These are phyloP conservation scores for Hemiprocne comata DNA, from an alignment of 2,113 vertebrate genomes.

Conservation along the genomic window DNA sequence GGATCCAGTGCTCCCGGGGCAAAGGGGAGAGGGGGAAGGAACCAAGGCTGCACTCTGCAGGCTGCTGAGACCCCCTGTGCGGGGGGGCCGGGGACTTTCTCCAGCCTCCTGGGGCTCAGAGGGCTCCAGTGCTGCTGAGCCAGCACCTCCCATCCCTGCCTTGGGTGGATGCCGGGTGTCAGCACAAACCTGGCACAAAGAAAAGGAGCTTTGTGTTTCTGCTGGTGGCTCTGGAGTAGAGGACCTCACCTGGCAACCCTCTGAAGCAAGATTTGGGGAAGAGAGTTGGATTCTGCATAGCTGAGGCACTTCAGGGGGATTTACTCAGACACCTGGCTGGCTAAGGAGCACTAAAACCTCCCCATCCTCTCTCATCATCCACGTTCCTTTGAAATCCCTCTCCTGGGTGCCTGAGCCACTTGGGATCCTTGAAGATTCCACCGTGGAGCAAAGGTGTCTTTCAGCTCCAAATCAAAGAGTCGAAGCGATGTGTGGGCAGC, in stretches of 20 bases:
- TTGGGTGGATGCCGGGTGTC: neutral
- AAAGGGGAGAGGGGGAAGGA: neutral
- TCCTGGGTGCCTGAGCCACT: neutral
- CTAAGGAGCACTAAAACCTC: neutral
- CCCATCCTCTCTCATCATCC: neutral
- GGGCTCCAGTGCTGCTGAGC: neutral
- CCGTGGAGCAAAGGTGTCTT: neutral
- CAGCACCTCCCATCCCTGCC: accelerated
- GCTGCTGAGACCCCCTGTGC: neutral
- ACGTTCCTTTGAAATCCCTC: neutral
- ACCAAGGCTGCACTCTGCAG: neutral
- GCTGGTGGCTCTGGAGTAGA: accelerated
- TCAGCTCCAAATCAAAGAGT: neutral
- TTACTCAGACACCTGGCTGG: neutral
- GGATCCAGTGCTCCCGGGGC: neutral
- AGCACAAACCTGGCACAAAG: neutral
- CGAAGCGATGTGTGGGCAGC: conserved; percentile 27
- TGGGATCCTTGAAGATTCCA: neutral
- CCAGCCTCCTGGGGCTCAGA: neutral
- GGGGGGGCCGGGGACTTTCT: neutral
- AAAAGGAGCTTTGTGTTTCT: neutral
- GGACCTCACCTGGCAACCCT: accelerated
- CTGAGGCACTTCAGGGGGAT: neutral
- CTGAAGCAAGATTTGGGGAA: accelerated
- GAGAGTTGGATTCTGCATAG: no score